Conservation (phyloP, 2,888 invertebrate genomes). For the Lysandra coridon region DNA sequence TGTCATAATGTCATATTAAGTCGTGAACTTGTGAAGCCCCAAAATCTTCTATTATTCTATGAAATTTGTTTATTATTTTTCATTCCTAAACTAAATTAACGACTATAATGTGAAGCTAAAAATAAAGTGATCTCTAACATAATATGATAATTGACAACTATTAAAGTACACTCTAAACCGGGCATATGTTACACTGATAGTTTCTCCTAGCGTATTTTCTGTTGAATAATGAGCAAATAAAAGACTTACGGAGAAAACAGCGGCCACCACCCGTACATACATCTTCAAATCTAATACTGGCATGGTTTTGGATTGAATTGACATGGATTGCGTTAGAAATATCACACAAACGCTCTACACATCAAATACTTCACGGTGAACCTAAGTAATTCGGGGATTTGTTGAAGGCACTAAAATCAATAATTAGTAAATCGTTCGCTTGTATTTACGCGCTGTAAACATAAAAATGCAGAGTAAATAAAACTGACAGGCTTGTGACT, state of each 20-base stretch:
- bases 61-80: neutral
- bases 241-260: slow-evolving; percentile 69
- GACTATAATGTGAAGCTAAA: neutral
- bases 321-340: slow-evolving; percentile 50
- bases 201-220: neutral
- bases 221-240: slow-evolving; percentile 31
- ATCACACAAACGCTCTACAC: slow-evolving; percentile 3
- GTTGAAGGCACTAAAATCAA: slow-evolving; percentile 13
- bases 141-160: neutral
- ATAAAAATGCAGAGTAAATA: slow-evolving; percentile 30
- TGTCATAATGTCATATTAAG: neutral
- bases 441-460: slow-evolving; percentile 51
- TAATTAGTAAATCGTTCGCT: slow-evolving; percentile 17
- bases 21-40: neutral
- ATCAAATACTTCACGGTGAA: neutral
- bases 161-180: neutral
- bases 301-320: slow-evolving; percentile 66
- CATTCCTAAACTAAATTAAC: neutral
- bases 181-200: neutral
- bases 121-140: slow-evolving; percentile 1
- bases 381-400: slow-evolving; percentile 11
- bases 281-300: slow-evolving; percentile 65
- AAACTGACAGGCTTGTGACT: neutral
- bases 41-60: neutral
- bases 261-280: slow-evolving; percentile 67